Conservation (phyloP, 2,113 vertebrate genomes). For the Erpornis zantholeuca region DNA sequence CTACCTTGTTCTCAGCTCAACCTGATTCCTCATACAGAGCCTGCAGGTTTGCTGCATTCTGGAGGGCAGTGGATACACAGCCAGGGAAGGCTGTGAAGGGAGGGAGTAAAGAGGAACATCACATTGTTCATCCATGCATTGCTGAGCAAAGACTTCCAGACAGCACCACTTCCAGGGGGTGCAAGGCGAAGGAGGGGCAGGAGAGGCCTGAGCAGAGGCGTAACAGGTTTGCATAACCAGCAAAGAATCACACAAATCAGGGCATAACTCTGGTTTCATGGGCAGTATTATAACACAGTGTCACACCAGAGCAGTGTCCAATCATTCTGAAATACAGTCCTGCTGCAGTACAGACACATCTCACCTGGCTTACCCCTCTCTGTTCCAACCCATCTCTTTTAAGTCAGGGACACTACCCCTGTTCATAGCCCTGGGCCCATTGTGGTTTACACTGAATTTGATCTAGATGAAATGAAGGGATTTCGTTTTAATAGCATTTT, state of each 20-base stretch:
- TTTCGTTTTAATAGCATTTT: neutral
- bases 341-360: neutral
- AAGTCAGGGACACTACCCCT: neutral
- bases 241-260: neutral
- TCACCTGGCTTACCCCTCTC: neutral
- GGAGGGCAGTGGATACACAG: neutral
- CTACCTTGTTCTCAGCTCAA: neutral
- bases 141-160: neutral
- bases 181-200: neutral
- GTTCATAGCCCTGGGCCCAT: neutral
- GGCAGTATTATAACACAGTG: accelerated
- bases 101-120: neutral
- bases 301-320: neutral
- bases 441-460: neutral
- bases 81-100: neutral
- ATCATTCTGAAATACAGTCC: neutral
- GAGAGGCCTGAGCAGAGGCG: neutral
- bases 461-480: neutral
- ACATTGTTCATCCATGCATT: accelerated
- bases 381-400: neutral
- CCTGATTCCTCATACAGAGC: neutral
- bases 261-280: accelerated
- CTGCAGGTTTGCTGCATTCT: neutral
- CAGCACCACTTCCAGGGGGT: accelerated
- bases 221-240: accelerated